phyloP scores from a whole-genome alignment of 1,140 invertebrate genomes.

The Lepidotrigona ventralis region DNA sequence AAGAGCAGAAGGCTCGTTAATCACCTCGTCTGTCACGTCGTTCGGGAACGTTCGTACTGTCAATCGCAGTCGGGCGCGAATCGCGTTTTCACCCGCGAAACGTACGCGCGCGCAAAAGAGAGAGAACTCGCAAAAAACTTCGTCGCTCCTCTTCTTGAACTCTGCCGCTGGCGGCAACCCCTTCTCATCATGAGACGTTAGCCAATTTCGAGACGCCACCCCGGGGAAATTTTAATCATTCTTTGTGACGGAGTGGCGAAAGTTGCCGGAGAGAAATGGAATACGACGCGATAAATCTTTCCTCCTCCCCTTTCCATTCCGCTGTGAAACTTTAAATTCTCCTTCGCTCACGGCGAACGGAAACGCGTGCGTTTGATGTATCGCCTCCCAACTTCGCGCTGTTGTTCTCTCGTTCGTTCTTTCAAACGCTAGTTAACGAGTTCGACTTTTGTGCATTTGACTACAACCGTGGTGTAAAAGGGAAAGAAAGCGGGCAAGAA shows the following conservation, averaged over 20 bases:
- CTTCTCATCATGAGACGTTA: too few relatives aligned
- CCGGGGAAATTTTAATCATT: conserved; percentile 31
- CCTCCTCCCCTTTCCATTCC: neutral
- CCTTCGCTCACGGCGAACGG: neutral
- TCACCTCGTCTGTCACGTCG: conserved; percentile 33
- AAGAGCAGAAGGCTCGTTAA: conserved; percentile 39
- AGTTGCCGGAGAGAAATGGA: neutral
- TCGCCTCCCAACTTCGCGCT: neutral
- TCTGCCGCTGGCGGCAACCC: neutral
- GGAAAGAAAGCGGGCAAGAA: neutral
- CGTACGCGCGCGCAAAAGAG: neutral
- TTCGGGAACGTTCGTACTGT: conserved; percentile 22
- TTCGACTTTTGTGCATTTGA: neutral
- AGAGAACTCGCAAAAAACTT: neutral
- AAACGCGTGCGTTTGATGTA: conserved; percentile 19
- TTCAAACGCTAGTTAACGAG: neutral
- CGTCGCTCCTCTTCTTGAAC: neutral
- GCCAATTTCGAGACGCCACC: neutral
- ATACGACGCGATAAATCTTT: conserved; percentile 31
- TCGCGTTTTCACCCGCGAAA: conserved; percentile 3
- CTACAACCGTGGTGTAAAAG: neutral
- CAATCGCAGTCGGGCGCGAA: conserved; percentile 14
- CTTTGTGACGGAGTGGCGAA: neutral
- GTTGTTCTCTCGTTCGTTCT: neutral
- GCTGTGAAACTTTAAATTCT: conserved; percentile 25